Conservation (phyloP, 2,888 invertebrate species). For the Drosophila longiperda region DNA sequence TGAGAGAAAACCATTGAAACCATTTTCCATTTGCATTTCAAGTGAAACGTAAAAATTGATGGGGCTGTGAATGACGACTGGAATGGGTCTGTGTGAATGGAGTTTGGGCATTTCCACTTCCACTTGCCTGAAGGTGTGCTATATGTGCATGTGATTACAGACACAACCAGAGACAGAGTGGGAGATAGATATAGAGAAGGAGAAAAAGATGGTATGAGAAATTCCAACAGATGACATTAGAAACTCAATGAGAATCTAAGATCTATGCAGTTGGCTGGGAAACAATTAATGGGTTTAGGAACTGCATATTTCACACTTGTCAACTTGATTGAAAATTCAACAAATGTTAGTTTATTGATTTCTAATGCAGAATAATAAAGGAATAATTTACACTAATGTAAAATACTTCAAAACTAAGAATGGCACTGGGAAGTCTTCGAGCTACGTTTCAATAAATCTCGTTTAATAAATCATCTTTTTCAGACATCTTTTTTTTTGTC, state of each 20-base stretch:
- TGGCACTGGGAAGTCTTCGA: neutral
- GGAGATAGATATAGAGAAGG: neutral
- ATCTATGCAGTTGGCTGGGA: neutral
- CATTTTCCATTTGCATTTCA: constrained; percentile 62
- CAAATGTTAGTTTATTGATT: neutral
- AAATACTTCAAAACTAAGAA: neutral
- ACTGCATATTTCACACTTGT: neutral
- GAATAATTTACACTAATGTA: neutral
- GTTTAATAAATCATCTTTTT: neutral
- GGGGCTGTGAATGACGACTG: constrained; percentile 10
- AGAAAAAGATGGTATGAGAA: neutral
- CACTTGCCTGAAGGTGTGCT: constrained; percentile 1
- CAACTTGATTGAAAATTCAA: neutral
- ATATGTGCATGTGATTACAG: constrained; percentile 12
- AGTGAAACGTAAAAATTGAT: constrained; percentile 51
- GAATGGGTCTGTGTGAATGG: constrained; percentile 2
- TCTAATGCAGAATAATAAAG: neutral
- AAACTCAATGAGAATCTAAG: neutral
- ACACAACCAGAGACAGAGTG: neutral
- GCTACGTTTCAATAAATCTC: neutral
- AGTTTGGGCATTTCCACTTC: constrained; percentile 2
- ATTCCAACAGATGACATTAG: constrained; percentile 9
- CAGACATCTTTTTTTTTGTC: neutral
- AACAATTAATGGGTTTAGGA: neutral
- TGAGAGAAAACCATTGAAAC: constrained; percentile 51